Base-by-base conservation (phyloP, 2,888 invertebrate species). In the Heliconius hortense region DNA sequence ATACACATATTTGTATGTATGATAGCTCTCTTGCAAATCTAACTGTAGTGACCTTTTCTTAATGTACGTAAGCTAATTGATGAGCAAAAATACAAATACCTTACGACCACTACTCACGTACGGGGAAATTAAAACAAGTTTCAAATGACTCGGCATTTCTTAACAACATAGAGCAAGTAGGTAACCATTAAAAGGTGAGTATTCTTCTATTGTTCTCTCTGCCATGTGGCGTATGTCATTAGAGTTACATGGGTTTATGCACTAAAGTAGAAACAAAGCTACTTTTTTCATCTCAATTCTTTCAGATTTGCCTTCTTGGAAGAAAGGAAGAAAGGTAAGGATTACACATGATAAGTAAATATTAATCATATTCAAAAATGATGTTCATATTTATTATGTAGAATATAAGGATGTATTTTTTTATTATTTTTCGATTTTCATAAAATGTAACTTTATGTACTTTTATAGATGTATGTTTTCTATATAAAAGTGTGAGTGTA, bases 161-260 rank as follows among this genome's bases (percentile, higher is more conserved):
- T 48, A 28, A 28, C 18, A 21, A 18, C 28, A 28, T 28, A 56
- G 56, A 69, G 35, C 10, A 35, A 35, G 31, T 69, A 35, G n/a
- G 31, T 31, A 69, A 53, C 53, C 53, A 31, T 56, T 69, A 56
- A 68, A 31, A 53, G 35, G 56, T 56, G n/a, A 69, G 31, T 35
- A 31, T 59, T 60, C 35, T 60, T 28, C 72, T 31, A 64, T 73
- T 43, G 64, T 72, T 64, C 53, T 64, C 53, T 70, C 53, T 74
- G 63, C 24, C 24, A 53, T 53, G 31, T 68, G 48, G 59, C 39
- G 43, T 48, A 53, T 69, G 28, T 53, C 68, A 68, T 56, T 53
- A 56, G n/a, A 53, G 28, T 31, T 31, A 7, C 11, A 35, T 35
- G 15, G 31, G 5, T 56, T 56, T 69, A 13, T 35, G 69, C 21